A percentile compares a stretch with the other conserved stretches of the same genome.
Evolutionary conservation across 2,797 vertebrate species (phyloP).

Genomic region (Sebastes kiyomatsui): DNA sequence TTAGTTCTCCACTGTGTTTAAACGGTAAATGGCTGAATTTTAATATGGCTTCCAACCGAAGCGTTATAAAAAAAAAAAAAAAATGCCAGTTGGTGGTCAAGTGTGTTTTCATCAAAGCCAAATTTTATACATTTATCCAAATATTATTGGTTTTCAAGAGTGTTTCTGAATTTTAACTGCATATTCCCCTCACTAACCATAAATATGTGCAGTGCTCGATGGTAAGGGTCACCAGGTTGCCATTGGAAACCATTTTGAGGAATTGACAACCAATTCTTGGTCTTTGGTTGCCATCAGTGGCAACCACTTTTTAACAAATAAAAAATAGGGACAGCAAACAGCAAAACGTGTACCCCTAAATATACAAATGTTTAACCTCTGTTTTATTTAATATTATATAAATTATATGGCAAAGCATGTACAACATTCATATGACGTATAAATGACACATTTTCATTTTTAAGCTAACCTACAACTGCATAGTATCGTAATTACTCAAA

Average conservation of each 20-base stretch:
- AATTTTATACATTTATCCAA: background rate
- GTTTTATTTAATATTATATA: too few relatives aligned
- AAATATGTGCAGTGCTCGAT: background rate
- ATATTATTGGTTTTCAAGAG: background rate
- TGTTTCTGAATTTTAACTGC: background rate
- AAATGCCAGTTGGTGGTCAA: background rate
- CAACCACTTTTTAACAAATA: background rate
- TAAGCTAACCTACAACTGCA: background rate
- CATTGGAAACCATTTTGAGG: background rate
- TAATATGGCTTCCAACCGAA: background rate
- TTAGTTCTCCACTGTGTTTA: background rate
- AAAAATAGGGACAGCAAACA: background rate
- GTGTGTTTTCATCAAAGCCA: background rate
- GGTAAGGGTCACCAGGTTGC: background rate
- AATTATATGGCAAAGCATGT: too few relatives aligned
- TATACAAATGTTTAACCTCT: too few relatives aligned
- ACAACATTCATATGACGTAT: too few relatives aligned
- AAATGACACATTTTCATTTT: too few relatives aligned
- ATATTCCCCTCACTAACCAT: background rate
- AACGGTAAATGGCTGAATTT: background rate
- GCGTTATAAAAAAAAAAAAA: background rate
- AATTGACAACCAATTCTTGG: background rate
- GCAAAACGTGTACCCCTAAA: too few relatives aligned
- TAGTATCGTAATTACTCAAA: background rate
- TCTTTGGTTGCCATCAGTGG: background rate